A percentile compares a stretch with the other conserved stretches of the same genome.
These are phyloP conservation scores for Microplitis manilae DNA, from an alignment of 2,888 invertebrate species.

Conservation along the genomic window DNA sequence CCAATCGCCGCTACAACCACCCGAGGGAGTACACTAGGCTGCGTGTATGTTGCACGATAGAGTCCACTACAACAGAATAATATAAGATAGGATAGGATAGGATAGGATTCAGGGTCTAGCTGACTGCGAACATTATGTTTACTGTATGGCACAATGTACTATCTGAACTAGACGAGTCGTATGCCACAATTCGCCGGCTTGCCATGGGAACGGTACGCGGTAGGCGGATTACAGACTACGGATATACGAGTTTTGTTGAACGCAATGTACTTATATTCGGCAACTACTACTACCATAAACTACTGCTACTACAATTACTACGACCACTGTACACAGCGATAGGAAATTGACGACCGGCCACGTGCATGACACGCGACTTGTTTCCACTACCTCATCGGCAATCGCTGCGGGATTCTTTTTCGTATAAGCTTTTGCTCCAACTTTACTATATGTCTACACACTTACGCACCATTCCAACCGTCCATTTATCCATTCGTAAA, in stretches of 20 bases:
- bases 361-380: conserved; percentile 58
- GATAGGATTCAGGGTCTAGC: background rate
- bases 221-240: conserved; percentile 43
- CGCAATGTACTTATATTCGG: conserved; percentile 45
- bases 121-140: conserved; percentile 30
- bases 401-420: conserved; percentile 39
- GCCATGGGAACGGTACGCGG: conserved; percentile 48
- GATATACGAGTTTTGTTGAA: background rate
- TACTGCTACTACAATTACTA: background rate
- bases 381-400: conserved; percentile 38
- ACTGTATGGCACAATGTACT: background rate
- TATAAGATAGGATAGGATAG: background rate
- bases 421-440: conserved; percentile 20
- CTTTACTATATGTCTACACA: background rate
- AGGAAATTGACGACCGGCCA: conserved; percentile 55
- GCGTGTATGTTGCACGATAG: conserved; percentile 20
- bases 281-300: conserved; percentile 25
- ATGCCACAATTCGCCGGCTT: conserved; percentile 12
- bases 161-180: no score
- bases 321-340: conserved; percentile 27
- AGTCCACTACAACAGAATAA: background rate
- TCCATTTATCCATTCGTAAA: background rate
- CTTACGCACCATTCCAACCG: background rate
- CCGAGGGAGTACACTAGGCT: conserved; percentile 35
- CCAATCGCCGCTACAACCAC: conserved; percentile 42